A percentile compares a stretch with the other conserved stretches of the same genome.
These are phyloP conservation scores for Holotrichia oblita DNA, from an alignment of 1,140 invertebrate species.

Conservation along the genomic window DNA sequence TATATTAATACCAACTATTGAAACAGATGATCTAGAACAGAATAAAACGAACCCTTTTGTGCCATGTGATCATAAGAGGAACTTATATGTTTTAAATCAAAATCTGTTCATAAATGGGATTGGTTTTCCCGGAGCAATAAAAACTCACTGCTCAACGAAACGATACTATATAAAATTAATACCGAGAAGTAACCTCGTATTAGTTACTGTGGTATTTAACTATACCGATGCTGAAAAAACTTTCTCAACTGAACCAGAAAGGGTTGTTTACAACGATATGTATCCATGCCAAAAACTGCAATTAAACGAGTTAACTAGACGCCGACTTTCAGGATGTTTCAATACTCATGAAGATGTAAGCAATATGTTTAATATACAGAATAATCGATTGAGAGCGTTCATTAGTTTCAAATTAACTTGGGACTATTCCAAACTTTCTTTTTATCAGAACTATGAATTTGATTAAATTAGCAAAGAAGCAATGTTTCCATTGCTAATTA, in stretches of 20 bases:
- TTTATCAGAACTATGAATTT: too few relatives aligned
- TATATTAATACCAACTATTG: constrained; percentile 61
- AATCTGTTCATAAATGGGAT: constrained; percentile 64
- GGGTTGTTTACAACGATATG: constrained; percentile 61
- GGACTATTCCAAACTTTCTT: background rate
- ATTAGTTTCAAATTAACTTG: too few relatives aligned
- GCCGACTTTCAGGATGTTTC: constrained; percentile 76
- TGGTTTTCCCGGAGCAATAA: constrained; percentile 59
- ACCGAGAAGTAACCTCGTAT: constrained; percentile 79
- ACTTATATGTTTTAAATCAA: constrained; percentile 74
- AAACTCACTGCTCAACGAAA: constrained; percentile 63
- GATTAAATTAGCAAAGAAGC: too few relatives aligned
- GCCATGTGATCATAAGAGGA: constrained; percentile 73
- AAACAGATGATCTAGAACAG: constrained; percentile 58
- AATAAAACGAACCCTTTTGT: constrained; percentile 58
- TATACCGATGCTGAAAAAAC: constrained; percentile 59
- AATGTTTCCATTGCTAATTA: too few relatives aligned
- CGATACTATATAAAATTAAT: constrained; percentile 77
- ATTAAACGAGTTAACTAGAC: constrained; percentile 71
- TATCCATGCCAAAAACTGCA: constrained; percentile 79
- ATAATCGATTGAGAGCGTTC: too few relatives aligned
- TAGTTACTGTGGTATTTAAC: constrained; percentile 74
- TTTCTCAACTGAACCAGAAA: constrained; percentile 61
- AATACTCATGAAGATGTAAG: constrained; percentile 19
- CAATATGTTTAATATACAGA: too few relatives aligned